These are phyloP conservation scores for Neogobius melanostomus DNA, from an alignment of 2,113 vertebrate genomes.

Conservation along the genomic window DNA sequence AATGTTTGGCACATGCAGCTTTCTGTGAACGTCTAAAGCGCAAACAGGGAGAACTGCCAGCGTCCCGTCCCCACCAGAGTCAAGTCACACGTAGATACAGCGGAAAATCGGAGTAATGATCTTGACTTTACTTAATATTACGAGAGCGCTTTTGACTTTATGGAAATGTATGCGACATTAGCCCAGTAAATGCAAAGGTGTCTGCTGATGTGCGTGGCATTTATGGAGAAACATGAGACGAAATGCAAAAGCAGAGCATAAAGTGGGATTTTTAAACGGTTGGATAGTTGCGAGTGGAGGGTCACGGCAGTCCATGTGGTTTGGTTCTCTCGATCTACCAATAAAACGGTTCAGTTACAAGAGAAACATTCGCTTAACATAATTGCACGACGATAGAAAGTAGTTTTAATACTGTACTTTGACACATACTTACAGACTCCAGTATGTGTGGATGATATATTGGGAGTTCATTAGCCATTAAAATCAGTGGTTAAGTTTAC, in stretches of 20 bases:
- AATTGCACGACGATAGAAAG: not conserved
- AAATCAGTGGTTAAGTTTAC: no score
- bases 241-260: slow-evolving; percentile 3
- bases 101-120: not conserved
- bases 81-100: slow-evolving; percentile 2
- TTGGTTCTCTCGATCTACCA: not conserved
- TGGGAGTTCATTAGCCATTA: no score
- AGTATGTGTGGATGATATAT: no score
- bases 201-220: not conserved
- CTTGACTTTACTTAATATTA: not conserved
- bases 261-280: not conserved
- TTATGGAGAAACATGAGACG: slow-evolving; percentile 3
- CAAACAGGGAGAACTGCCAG: slow-evolving; percentile 6
- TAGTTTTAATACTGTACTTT: not conserved
- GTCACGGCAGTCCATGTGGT: not conserved
- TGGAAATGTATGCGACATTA: slow-evolving; percentile 5
- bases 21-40: not conserved
- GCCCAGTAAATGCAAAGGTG: not conserved
- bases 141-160: not conserved
- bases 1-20: slow-evolving; percentile 20
- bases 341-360: not conserved
- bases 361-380: not conserved
- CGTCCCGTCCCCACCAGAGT: slow-evolving; percentile 2
- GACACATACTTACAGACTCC: no score
- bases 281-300: not conserved